These are phyloP conservation scores for Musca domestica DNA, from an alignment of 1,140 invertebrate genomes.

Conservation along the genomic window DNA sequence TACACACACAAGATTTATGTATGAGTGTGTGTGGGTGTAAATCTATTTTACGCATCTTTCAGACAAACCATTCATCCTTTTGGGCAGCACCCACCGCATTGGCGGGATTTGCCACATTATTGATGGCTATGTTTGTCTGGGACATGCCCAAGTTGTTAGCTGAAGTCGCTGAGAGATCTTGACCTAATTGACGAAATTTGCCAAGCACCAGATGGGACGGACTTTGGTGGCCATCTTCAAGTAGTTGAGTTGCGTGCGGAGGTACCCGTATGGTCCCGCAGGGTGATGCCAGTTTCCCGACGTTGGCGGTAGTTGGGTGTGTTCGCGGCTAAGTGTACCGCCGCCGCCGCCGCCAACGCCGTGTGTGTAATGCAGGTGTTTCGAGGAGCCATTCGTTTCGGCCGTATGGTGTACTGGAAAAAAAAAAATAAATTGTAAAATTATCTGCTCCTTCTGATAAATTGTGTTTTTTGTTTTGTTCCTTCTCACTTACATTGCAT, in stretches of 20 bases:
- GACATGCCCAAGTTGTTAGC: constrained; percentile 21
- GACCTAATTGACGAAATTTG: constrained; percentile 55
- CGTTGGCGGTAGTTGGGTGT: constrained; percentile 54
- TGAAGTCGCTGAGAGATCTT: constrained; percentile 49
- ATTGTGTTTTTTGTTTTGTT: not conserved
- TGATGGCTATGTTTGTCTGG: constrained; percentile 39
- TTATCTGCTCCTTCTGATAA: too few relatives aligned
- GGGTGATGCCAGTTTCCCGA: constrained; percentile 92
- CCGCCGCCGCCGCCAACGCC: constrained; percentile 30
- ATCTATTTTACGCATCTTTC: constrained; percentile 30
- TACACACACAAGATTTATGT: not conserved
- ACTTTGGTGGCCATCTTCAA: constrained; percentile 56
- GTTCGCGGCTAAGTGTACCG: constrained; percentile 54
- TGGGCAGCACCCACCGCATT: constrained; percentile 55
- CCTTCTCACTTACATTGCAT: constrained; percentile 40
- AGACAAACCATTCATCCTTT: constrained; percentile 73
- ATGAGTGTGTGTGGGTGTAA: not conserved
- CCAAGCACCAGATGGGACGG: constrained; percentile 55
- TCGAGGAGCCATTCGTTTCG: constrained; percentile 74
- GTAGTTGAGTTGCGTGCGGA: constrained; percentile 56
- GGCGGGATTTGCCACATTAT: constrained; percentile 40
- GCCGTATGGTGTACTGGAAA: constrained; percentile 74
- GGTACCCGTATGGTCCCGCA: constrained; percentile 80
- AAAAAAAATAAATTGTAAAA: not conserved
- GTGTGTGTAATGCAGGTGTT: constrained; percentile 58